Percentiles rank a stretch among this genome's conserved stretches.
Evolutionary conservation across 2,113 vertebrate genomes (phyloP).

Genomic region (Eira barbara): DNA sequence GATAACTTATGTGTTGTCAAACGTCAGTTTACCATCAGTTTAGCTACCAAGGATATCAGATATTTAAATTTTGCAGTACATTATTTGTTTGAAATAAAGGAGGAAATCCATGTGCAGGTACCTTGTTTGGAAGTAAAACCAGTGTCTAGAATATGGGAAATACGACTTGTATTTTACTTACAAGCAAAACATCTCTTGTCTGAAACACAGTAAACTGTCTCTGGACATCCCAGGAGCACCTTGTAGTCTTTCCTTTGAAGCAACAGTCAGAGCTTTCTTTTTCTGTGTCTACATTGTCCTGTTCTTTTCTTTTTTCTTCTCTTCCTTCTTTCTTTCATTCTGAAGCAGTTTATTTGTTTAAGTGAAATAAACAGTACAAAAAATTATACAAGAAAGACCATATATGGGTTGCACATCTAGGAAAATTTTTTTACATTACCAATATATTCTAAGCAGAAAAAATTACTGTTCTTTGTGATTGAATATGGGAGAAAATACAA

Average conservation of each 20-base stretch:
- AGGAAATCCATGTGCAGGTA: not conserved
- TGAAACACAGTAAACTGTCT: not conserved
- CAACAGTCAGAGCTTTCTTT: not conserved
- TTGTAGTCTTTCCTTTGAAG: not conserved
- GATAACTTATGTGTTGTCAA: not conserved
- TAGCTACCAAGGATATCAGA: not conserved
- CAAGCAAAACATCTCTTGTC: not conserved
- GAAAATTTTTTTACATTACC: not conserved
- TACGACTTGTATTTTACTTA: not conserved
- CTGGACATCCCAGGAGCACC: not conserved
- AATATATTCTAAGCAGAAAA: not conserved
- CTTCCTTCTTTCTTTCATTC: not conserved
- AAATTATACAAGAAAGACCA: not conserved
- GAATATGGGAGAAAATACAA: not conserved
- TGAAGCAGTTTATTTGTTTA: not conserved
- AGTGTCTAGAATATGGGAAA: not conserved
- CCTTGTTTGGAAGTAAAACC: not conserved
- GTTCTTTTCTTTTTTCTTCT: not conserved
- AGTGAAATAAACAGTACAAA: not conserved
- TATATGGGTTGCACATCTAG: not conserved
- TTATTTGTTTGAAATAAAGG: slow-evolving; percentile 8
- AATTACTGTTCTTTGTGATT: not conserved
- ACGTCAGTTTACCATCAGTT: not conserved
- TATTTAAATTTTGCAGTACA: slow-evolving; percentile 26
- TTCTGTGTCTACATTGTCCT: not conserved